Base-by-base conservation (phyloP, 2,888 invertebrate genomes). In the Blastobasis adustella region DNA sequence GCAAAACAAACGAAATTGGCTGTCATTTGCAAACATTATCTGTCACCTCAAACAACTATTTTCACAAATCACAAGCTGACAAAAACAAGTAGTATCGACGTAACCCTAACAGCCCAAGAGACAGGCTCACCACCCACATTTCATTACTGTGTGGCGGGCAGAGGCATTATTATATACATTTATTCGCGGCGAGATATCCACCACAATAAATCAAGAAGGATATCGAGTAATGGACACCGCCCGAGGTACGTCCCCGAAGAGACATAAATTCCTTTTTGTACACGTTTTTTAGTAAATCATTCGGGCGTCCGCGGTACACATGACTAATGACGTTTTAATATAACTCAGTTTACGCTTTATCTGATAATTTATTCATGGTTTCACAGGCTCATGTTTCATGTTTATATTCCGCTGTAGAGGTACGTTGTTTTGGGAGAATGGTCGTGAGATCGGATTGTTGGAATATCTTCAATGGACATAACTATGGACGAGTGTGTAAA, bases 221-320 rank as follows among this genome's bases (percentile, higher is more conserved):
- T 82, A 85, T 80, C 82, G 73, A 74, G 83, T 82, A 85, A 84
- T 82, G 82, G 82, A 82, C 80, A 82, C 82, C 80, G 66, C 56
- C 59, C 60, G 63, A 63, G 65, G 65, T 70, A 62, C 61, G 74
- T 82, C 84, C 82, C 83, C 64, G 68, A 71, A 71, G 82, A 79
- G 71, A 73, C 79, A 83, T 85, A 84, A 84, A 85, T 85, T 81
- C 67, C 76, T 78, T 82, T 82, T 76, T 78, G 76, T 76, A 66
- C 23, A 23, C 67, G 67, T 74, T 81, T 82, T 81, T 82, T 79
- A 76, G 69, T 81, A 76, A 80, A 83, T 82, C 77, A 79, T 81
- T 79, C 71, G 50, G 10, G 41, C 10, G 42, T 42, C 42, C 9
- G 40, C 42, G 9, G 6, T 42, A n/a, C 6, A 5, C 62, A 62